Evolutionary conservation across 2,113 vertebrate genomes (phyloP).

Genomic region (Zosterops pallidus): DNA sequence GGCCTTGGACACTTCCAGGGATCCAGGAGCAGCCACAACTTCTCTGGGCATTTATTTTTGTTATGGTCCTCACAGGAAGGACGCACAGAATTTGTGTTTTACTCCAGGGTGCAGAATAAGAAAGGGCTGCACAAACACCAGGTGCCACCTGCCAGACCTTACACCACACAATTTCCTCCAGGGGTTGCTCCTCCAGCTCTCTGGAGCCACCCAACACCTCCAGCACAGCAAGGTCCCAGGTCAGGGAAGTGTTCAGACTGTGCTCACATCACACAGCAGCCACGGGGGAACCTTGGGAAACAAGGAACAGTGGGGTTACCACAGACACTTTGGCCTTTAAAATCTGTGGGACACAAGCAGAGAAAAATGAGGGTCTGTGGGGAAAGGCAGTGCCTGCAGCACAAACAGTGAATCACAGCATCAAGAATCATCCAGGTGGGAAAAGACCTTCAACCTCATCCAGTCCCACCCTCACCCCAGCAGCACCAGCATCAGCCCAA

Average conservation of each 20-base stretch:
- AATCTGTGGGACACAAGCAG: background rate
- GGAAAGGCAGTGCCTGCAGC: background rate
- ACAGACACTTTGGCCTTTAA: background rate
- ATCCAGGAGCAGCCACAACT: background rate
- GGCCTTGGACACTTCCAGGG: background rate
- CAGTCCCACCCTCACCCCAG: background rate
- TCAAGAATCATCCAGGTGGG: background rate
- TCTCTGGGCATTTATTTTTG: background rate
- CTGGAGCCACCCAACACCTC: background rate
- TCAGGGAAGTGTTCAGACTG: background rate
- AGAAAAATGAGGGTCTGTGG: background rate
- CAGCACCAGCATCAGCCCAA: background rate
- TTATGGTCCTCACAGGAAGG: background rate
- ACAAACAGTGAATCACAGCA: background rate
- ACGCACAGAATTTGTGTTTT: background rate
- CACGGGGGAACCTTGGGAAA: background rate
- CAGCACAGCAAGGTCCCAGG: fast-evolving
- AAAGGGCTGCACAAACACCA: background rate
- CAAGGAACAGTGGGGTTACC: background rate
- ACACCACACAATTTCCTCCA: background rate
- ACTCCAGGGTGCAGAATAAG: background rate
- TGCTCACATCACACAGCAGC: background rate
- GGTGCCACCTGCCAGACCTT: background rate
- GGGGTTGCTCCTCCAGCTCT: background rate
- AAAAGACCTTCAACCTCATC: fast-evolving